Conservation (phyloP, 2,797 vertebrate species). For the Sandelia bainsii region DNA sequence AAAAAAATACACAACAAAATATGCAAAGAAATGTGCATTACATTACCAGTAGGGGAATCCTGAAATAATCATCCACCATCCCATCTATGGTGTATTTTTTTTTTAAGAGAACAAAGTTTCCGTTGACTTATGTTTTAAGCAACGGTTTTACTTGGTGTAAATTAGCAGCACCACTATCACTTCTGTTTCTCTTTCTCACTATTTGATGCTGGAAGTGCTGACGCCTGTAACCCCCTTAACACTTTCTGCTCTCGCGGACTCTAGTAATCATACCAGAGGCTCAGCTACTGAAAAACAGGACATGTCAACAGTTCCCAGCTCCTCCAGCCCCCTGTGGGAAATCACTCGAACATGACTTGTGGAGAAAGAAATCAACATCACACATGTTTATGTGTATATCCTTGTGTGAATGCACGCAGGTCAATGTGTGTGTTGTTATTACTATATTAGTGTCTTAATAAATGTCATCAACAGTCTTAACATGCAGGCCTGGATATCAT, state of each 20-base stretch:
- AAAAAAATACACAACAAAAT: not conserved
- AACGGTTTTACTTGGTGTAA: not conserved
- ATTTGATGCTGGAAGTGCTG: constrained; percentile 17
- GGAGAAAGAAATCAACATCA: constrained; percentile 1
- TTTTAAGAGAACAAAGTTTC: not conserved
- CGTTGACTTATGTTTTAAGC: not conserved
- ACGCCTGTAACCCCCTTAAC: constrained; percentile 12
- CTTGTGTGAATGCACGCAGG: not conserved
- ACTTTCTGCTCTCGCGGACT: constrained; percentile 17
- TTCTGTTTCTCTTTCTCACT: constrained; percentile 16
- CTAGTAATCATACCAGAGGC: constrained; percentile 28
- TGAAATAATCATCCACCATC: no score
- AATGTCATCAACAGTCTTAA: constrained; percentile 14
- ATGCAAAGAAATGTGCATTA: not conserved
- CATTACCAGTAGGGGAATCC: not conserved
- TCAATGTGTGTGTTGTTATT: constrained; percentile 5
- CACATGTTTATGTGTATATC: constrained; percentile 5
- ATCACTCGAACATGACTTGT: constrained; percentile 35
- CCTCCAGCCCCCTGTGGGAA: constrained; percentile 51
- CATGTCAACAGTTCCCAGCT: constrained; percentile 43
- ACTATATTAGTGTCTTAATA: constrained; percentile 18
- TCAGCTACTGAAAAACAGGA: constrained; percentile 45
- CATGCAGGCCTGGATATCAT: constrained; percentile 19
- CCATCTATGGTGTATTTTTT: not conserved
- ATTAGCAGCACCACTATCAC: constrained; percentile 14